Base-by-base conservation (phyloP, 2,797 vertebrate species). In the Thamnophis elegans region DNA sequence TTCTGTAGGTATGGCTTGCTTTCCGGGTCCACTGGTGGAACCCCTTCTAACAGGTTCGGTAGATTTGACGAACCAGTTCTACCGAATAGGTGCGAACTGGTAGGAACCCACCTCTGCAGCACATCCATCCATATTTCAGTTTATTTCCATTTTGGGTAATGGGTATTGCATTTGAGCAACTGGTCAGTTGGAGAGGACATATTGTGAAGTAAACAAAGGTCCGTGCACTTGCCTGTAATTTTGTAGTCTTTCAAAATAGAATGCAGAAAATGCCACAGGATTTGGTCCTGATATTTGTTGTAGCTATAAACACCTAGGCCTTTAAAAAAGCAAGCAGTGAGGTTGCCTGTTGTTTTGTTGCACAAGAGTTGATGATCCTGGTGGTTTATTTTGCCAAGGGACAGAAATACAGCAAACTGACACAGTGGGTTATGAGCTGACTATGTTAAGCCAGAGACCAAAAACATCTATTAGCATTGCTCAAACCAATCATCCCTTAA, bases 391-490 rank as follows among this genome's bases (percentile, higher is more conserved):
- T 94, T 92, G 59, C 68, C 55, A 51, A 87, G 11, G 65, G 88
- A 89, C 32, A 91, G 90, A 93, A 90, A 90, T 90, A 60, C 56
- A 85, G 20, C 82, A 85, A 90, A 92, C 32, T 95, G 87, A 85
- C 82, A 88, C 89, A 88, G 22, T 11, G 26, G 89, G 87, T 91
- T 92, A 93, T 88, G 55, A 47, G 53, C 88, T 92, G 93, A 86
- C 11, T 78, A 91, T 26, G 6, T 89, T 59, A 87, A 91, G 2
- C 60, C 78, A 58, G 91, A 54, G 87, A 91, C 87, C 20, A 4
- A 36, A n/a, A 90, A 86, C 73, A 4, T 14, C 62, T 59, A 51
- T 94, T 90, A 92, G 87, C 36, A 86, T 51, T 87, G n/a, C 47
- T 82, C 55, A 87, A 82, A 13, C 28, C 82, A 53, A 55, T 10